These are phyloP conservation scores for Campoplex capitator DNA, from an alignment of 2,888 invertebrate genomes.

Conservation along the genomic window DNA sequence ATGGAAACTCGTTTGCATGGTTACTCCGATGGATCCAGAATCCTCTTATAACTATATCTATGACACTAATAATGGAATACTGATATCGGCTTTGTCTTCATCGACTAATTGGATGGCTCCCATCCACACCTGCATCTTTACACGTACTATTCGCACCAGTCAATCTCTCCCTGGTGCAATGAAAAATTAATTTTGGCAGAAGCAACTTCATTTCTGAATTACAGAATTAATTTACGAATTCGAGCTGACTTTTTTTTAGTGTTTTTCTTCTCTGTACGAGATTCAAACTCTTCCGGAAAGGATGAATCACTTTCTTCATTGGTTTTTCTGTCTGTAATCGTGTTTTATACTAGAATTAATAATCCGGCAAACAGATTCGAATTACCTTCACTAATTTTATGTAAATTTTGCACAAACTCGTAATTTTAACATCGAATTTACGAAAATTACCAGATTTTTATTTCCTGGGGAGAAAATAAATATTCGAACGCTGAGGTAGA, in stretches of 20 bases:
- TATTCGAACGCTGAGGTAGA: neutral
- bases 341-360: neutral
- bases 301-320: neutral
- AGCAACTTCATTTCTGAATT: too few species aligned
- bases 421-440: too few species aligned
- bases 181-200: too few species aligned
- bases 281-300: neutral
- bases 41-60: neutral
- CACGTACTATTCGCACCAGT: neutral
- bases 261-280: neutral
- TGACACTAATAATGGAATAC: slow-evolving; percentile 55
- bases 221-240: too few species aligned
- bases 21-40: slow-evolving; percentile 35
- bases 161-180: neutral
- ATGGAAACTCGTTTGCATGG: slow-evolving; percentile 35
- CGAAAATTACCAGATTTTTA: too few species aligned
- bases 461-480: too few species aligned
- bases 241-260: too few species aligned
- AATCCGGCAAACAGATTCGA: too few species aligned
- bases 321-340: neutral
- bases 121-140: neutral
- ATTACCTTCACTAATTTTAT: too few species aligned
- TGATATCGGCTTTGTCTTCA: slow-evolving; percentile 62
- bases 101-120: slow-evolving; percentile 59
- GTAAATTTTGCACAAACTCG: too few species aligned